These are phyloP conservation scores for Cheilosia scutellata DNA, from an alignment of 2,888 invertebrate species.

Conservation along the genomic window DNA sequence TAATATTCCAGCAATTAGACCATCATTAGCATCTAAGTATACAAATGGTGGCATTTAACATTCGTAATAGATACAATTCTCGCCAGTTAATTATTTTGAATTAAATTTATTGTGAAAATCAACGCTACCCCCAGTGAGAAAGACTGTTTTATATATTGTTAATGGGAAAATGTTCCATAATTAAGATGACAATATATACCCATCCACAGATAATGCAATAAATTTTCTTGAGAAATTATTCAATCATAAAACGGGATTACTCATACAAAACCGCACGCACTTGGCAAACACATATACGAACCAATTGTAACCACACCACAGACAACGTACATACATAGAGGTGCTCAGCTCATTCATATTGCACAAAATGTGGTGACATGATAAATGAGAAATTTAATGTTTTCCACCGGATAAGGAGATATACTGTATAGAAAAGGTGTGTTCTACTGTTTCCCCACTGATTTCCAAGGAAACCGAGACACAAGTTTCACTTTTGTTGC, in stretches of 20 bases:
- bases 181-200: not conserved
- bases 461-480: not conserved
- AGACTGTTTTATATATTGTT: not conserved
- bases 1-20: conserved; percentile 40
- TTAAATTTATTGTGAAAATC: conserved; percentile 57
- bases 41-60: not conserved
- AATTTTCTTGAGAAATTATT: conserved; percentile 55
- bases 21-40: conserved; percentile 32
- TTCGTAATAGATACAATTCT: conserved; percentile 61
- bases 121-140: conserved; percentile 21
- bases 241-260: conserved; percentile 61
- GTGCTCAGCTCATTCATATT: not conserved
- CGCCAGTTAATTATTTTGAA: conserved; percentile 58
- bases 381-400: conserved; percentile 72
- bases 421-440: conserved; percentile 34
- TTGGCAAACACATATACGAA: not conserved
- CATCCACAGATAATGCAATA: conserved; percentile 46
- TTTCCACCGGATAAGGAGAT: conserved; percentile 51
- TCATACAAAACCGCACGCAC: conserved; percentile 57
- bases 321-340: not conserved
- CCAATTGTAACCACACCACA: conserved; percentile 9
- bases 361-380: conserved; percentile 68
- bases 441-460: not conserved
- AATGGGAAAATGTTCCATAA: not conserved
- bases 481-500: conserved; percentile 20